Evolutionary conservation across 1,140 invertebrate species (phyloP), one percentile per base, ranked within the genome.

Genomic region (Oreohelix idahoensis): DNA sequence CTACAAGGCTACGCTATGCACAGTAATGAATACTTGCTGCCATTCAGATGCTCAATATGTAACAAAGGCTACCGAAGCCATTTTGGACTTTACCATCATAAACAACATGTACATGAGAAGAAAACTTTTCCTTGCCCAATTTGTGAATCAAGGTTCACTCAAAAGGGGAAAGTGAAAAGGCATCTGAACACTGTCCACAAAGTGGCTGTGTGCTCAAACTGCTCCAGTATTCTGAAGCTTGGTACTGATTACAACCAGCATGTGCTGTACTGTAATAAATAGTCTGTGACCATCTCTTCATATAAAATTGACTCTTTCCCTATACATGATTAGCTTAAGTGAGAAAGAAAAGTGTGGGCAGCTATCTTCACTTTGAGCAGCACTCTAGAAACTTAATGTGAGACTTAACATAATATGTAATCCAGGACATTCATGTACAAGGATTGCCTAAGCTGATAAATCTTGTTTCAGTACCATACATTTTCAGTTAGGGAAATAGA

Each of bases 91-190:
- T n/a, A 70, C 10, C 53, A 63, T 42, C 79, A 80, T 66, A 70
- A 42, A 36, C 63, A 66, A 32, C 63, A 66, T 35, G 51, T 51
- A 11, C 79, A 80, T 66, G 58, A 80, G 36, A 39, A 66, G 15
- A 80, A 80, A 49, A 49, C 42, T 29, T 80, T 80, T 35, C 39
- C 58, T n/a, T 80, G 79, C 45, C 79, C 79, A 45, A 66, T 80
- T 71, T 80, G 79, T 71, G 66, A 71, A n/a, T 42, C 79, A 35
- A 45, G 17, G 17, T 71, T 80, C n/a, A 42, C 79, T 35, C 79
- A 80, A 71, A 80, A 80, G 42, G 51, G 39, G 26, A 36, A 39
- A 32, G 58, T 80, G 39, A 80, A 80, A 35, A 29, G 63, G 17
- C 79, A 80, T 36, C 32, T 80, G 26, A 80, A 71, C 26, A 49